Conservation (phyloP, 2,888 invertebrate genomes). For the Drosophila demipolita region DNA sequence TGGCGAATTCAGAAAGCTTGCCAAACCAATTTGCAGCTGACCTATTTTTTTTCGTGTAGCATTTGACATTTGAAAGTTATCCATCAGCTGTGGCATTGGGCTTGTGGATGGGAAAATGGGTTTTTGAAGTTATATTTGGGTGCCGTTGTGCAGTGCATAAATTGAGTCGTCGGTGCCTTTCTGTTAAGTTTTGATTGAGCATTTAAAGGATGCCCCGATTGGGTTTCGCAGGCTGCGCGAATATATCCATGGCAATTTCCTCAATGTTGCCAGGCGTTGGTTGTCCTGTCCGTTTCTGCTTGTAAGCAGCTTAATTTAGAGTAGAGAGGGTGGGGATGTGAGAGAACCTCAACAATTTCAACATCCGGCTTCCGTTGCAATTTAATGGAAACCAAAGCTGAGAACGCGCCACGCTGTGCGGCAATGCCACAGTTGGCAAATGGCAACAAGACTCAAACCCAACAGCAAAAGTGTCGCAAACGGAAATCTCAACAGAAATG, state of each 20-base stretch:
- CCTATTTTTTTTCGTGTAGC: neutral
- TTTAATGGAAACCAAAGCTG: conserved; percentile 72
- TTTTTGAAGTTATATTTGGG: conserved; percentile 22
- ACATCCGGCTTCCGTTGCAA: conserved; percentile 76
- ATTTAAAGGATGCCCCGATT: conserved; percentile 64
- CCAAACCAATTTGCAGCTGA: neutral
- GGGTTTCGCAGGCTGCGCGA: conserved; percentile 44
- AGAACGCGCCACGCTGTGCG: conserved; percentile 61
- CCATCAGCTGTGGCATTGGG: conserved; percentile 6
- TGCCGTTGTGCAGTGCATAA: conserved; percentile 49
- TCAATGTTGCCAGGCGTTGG: conserved; percentile 33
- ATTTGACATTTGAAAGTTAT: conserved; percentile 56
- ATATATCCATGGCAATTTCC: conserved; percentile 52
- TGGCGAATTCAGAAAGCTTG: conserved; percentile 25
- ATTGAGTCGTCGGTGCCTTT: conserved; percentile 59
- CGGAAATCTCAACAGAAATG: conserved; percentile 71
- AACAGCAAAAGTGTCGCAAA: conserved; percentile 60
- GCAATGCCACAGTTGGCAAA: conserved; percentile 57
- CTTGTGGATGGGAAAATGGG: conserved; percentile 14
- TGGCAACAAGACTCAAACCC: conserved; percentile 40
- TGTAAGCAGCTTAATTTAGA: conserved; percentile 67
- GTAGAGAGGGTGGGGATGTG: conserved; percentile 7
- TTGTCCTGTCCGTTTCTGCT: conserved; percentile 16
- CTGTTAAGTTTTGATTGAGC: conserved; percentile 73
- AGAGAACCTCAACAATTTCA: conserved; percentile 76